Evolutionary conservation across 2,113 vertebrate species (phyloP), one percentile per base, ranked within the genome.

Genomic region (Hiodon tergisus): DNA sequence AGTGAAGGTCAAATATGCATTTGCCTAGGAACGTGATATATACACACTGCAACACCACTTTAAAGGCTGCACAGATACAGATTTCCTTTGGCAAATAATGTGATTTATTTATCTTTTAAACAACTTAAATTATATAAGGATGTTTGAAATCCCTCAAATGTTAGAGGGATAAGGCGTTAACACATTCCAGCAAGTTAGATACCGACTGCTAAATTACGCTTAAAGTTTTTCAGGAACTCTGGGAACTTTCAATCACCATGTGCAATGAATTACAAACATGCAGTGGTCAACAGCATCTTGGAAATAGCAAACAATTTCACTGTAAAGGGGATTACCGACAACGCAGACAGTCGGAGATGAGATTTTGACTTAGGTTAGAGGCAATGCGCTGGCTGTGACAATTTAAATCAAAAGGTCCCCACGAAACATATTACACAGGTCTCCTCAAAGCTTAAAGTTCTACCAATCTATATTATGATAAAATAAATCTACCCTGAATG

Each of bases 1-100:
- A 69, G 51, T 16, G 69, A 87, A 87, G 88, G 87, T 89, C 88
- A 89, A 75, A 83, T 82, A 82, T 83, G 82, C 79, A 83, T 81
- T 80, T 85, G 85, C 78, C 72, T 81, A 82, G 79, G 78, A 79
- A 82, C 81, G 82, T 84, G 86, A 85, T 4, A 77, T 65, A 83
- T 81, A 75, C 81, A 62, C 81, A 83, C 81, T 78, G 81, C 78
- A 79, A 74, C 77, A 17, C 17, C 16, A 6, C 16, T 31, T 74
- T 58, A 5, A 54, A 77, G 17, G 47, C 47, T n/a, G 72, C 81
- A 76, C 73, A 79, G 82, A 86, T 80, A 77, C 83, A 85, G 86
- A 88, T 83, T 81, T 86, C 80, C 80, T 83, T 78, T 83, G 82
- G 81, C 82, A 85, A 88, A 89, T 88, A 74, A 80, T 57, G 61